Conservation (phyloP, 2,888 invertebrate species). For the Disparrhopalites patrizii region DNA sequence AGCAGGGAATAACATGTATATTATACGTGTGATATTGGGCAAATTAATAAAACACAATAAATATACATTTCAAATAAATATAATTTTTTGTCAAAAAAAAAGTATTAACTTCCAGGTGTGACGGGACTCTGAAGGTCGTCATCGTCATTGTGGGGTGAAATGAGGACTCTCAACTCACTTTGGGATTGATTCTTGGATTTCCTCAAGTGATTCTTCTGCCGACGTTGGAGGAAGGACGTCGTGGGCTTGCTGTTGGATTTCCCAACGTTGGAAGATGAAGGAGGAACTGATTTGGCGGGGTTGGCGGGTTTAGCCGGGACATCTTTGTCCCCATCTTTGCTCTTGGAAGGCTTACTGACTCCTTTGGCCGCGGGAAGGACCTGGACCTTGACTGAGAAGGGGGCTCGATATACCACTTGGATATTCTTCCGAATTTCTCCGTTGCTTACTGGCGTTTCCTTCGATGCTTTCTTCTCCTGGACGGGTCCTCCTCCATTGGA, state of each 20-base stretch:
- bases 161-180: constrained; percentile 36
- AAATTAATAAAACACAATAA: too few relatives aligned
- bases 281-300: not conserved
- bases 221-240: constrained; percentile 42
- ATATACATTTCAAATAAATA: too few relatives aligned
- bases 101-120: constrained; percentile 17
- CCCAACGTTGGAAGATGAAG: constrained; percentile 9
- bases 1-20: too few relatives aligned
- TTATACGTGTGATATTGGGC: too few relatives aligned
- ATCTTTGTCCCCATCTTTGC: too few relatives aligned
- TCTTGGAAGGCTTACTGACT: not conserved
- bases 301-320: not conserved
- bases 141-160: constrained; percentile 16
- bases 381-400: constrained; percentile 46
- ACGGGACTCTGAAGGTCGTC: constrained; percentile 22
- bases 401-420: constrained; percentile 44
- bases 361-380: constrained; percentile 24
- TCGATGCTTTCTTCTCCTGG: constrained; percentile 10
- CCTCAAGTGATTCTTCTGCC: constrained; percentile 35
- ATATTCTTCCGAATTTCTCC: constrained; percentile 33
- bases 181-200: constrained; percentile 30
- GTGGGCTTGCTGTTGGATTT: constrained; percentile 31
- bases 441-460: constrained; percentile 6
- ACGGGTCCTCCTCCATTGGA: not conserved
- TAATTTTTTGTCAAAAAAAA: too few relatives aligned